A percentile compares a stretch with the other conserved stretches of the same genome.
Evolutionary conservation across 1,140 invertebrate species (phyloP).

Genomic region (Zaprionus kolodkinae): DNA sequence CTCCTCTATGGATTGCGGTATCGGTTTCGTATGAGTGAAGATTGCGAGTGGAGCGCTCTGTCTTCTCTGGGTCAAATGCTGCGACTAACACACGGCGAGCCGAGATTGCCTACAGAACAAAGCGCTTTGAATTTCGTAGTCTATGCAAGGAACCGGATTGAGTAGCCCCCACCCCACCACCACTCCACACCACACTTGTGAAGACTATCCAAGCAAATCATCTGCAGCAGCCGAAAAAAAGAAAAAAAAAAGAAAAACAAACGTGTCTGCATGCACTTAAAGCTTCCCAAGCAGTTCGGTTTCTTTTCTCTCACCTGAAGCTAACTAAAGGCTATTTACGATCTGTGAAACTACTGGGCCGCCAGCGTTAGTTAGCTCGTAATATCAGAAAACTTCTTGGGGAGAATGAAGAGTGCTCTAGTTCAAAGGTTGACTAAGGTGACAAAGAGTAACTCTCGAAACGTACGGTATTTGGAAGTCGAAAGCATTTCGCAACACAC

Average conservation of each 20-base stretch:
- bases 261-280: constrained; percentile 24
- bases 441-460: neutral
- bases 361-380: neutral
- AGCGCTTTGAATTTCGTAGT: constrained; percentile 22
- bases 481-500: neutral
- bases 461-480: constrained; percentile 27
- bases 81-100: constrained; percentile 37
- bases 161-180: constrained; percentile 13
- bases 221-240: constrained; percentile 20
- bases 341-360: neutral
- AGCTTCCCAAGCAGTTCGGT: neutral
- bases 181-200: neutral
- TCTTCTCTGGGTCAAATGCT: constrained; percentile 51
- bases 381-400: neutral
- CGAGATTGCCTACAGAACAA: constrained; percentile 38
- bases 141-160: constrained; percentile 49
- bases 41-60: constrained; percentile 27
- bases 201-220: constrained; percentile 10
- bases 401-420: neutral
- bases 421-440: neutral
- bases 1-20: constrained; percentile 51
- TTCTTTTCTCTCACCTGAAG: constrained; percentile 9
- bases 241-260: neutral
- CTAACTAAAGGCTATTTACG: neutral
- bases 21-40: constrained; percentile 8